phyloP scores from a whole-genome alignment of 2,113 vertebrate species.

The Halcyon malimbica region DNA sequence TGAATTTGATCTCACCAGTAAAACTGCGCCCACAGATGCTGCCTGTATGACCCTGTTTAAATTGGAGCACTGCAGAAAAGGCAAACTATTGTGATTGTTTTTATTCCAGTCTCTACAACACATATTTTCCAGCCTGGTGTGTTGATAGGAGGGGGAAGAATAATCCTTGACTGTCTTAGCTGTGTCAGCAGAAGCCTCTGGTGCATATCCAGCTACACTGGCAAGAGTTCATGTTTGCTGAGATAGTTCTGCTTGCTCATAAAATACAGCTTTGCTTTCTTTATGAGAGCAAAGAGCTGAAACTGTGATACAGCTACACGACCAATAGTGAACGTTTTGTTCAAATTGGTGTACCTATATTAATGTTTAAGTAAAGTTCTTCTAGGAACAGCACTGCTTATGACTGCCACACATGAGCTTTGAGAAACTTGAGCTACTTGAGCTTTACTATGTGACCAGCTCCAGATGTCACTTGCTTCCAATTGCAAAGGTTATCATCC shows the following conservation, averaged over 20 bases:
- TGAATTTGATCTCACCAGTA: slow-evolving; percentile 5
- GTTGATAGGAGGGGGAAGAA: slow-evolving; percentile 6
- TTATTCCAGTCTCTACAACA: background rate
- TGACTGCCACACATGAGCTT: background rate
- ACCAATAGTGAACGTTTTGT: background rate
- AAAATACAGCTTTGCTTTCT: background rate
- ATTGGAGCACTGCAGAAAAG: slow-evolving; percentile 18
- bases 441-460: background rate
- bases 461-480: background rate
- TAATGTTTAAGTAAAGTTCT: background rate
- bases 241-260: background rate
- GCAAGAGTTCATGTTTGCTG: background rate
- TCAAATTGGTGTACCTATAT: background rate
- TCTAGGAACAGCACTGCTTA: background rate
- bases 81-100: slow-evolving; percentile 29
- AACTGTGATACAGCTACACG: background rate
- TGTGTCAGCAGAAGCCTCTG: slow-evolving; percentile 45
- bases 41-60: slow-evolving; percentile 22
- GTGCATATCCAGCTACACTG: background rate
- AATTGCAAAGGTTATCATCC: background rate
- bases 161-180: background rate
- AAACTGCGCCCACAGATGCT: background rate
- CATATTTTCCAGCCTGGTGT: slow-evolving; percentile 10
- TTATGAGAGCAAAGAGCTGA: background rate
- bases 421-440: background rate